A percentile compares a stretch with the other conserved stretches of the same genome.
phyloP scores from a whole-genome alignment of 1,140 invertebrate species.

The Sitodiplosis mosellana region DNA sequence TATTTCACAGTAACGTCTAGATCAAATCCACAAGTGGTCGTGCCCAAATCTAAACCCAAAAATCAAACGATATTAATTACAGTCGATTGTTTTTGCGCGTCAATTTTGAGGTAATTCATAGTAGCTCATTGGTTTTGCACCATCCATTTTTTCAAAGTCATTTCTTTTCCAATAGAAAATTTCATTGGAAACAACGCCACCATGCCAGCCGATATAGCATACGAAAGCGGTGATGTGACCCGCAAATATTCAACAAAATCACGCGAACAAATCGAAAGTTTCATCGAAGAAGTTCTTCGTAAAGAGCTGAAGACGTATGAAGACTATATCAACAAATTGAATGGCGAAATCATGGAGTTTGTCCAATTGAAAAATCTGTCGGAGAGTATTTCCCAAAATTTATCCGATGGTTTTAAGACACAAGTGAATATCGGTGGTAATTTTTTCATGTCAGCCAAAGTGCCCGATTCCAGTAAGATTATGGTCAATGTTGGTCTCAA shows the following conservation, averaged over 20 bases:
- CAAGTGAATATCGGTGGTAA: slow-evolving; percentile 62
- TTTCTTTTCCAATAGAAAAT: no score
- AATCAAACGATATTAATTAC: no score
- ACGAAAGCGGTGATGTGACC: no score
- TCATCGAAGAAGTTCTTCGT: slow-evolving; percentile 46
- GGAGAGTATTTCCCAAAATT: slow-evolving; percentile 32
- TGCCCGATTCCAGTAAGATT: slow-evolving; percentile 45
- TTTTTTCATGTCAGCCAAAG: slow-evolving; percentile 51
- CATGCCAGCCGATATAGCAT: no score
- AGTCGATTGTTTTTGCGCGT: no score
- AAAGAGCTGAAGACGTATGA: slow-evolving; percentile 40
- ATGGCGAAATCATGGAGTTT: slow-evolving; percentile 52
- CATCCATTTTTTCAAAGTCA: no score
- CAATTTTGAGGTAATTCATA: no score
- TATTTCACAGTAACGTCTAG: no score
- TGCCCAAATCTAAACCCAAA: no score
- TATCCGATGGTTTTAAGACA: slow-evolving; percentile 46
- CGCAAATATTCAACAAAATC: not conserved
- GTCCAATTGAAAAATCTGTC: slow-evolving; percentile 46
- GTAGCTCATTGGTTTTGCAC: no score
- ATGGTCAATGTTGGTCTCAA: slow-evolving; percentile 57
- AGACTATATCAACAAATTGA: slow-evolving; percentile 36
- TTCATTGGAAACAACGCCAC: no score
- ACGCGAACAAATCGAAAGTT: slow-evolving; percentile 28
- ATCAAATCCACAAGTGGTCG: no score